Evolutionary conservation across 2,113 vertebrate genomes (phyloP).

Genomic region (Chaetorhynchus papuensis): DNA sequence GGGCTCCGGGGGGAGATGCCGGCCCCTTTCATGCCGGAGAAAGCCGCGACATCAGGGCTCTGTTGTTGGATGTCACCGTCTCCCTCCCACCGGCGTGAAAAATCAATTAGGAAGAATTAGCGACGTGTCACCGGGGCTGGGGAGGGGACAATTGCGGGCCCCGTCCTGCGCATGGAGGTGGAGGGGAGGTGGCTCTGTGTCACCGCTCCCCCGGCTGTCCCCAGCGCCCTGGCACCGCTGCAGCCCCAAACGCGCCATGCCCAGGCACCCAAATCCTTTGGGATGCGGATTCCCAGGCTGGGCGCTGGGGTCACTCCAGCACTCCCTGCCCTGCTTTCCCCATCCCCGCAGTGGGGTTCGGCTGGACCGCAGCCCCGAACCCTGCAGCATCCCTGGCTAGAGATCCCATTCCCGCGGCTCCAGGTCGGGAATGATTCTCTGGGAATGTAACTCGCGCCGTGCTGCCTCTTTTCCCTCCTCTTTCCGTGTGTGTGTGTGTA

Average conservation of each 20-base stretch:
- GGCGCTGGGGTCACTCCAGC: accelerated
- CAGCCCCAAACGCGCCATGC: accelerated
- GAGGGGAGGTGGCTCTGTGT: neutral
- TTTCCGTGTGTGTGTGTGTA: neutral
- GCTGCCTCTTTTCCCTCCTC: neutral
- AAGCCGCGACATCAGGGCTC: constrained; percentile 23
- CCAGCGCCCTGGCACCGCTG: neutral
- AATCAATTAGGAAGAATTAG: constrained; percentile 67
- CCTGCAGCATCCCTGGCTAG: accelerated
- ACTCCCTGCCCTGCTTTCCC: neutral
- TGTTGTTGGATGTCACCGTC: constrained; percentile 38
- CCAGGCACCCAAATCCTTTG: accelerated
- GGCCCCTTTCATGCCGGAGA: constrained; percentile 12
- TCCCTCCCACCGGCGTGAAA: constrained; percentile 35
- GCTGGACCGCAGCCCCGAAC: accelerated
- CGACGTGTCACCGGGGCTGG: neutral
- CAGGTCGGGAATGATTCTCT: accelerated
- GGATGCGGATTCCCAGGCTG: neutral
- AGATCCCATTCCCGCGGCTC: accelerated
- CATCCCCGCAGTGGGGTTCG: accelerated
- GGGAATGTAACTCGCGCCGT: neutral
- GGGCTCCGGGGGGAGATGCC: neutral
- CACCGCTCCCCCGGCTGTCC: neutral
- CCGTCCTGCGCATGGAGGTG: neutral
- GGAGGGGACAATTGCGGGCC: neutral